Evolutionary conservation across 1,140 invertebrate genomes (phyloP).

Genomic region (Bemisia tabaci): DNA sequence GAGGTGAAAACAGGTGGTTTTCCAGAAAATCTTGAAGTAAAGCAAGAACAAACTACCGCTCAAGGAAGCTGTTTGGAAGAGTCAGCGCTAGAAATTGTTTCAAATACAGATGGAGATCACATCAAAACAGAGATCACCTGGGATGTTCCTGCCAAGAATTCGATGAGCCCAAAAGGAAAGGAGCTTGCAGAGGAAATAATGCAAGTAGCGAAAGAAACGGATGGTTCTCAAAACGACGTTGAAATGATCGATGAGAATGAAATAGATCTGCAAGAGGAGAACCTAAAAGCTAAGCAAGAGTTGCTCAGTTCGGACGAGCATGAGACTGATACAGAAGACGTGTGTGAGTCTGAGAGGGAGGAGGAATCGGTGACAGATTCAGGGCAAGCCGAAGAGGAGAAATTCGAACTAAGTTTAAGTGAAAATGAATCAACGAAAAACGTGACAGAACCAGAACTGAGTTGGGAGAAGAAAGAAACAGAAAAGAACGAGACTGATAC

Average conservation of each 20-base stretch:
- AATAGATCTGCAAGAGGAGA: background rate
- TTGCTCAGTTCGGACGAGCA: conserved; percentile 1
- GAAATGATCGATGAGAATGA: background rate
- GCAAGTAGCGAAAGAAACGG: background rate
- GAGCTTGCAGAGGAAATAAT: background rate
- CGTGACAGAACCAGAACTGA: conserved; percentile 5
- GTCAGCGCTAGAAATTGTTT: too few species aligned
- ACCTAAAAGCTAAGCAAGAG: background rate
- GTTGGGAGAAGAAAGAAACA: too few species aligned
- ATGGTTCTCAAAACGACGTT: background rate
- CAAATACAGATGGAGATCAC: too few species aligned
- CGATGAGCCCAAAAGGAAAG: background rate
- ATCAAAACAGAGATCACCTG: background rate
- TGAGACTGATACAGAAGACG: conserved; percentile 1
- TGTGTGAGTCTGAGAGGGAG: conserved; percentile 4
- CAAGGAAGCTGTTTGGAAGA: too few species aligned
- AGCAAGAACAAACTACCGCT: too few species aligned
- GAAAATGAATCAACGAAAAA: conserved; percentile 7
- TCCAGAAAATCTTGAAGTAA: too few species aligned
- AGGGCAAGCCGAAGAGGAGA: background rate
- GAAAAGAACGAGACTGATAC: conserved; percentile 7
- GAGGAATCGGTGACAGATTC: background rate
- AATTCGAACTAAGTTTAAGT: conserved; percentile 7
- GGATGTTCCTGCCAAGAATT: background rate
- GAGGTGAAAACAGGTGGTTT: too few species aligned